These are phyloP conservation scores for Aradophagus sp. DNA, from an alignment of 1,140 invertebrate genomes.

Conservation along the genomic window DNA sequence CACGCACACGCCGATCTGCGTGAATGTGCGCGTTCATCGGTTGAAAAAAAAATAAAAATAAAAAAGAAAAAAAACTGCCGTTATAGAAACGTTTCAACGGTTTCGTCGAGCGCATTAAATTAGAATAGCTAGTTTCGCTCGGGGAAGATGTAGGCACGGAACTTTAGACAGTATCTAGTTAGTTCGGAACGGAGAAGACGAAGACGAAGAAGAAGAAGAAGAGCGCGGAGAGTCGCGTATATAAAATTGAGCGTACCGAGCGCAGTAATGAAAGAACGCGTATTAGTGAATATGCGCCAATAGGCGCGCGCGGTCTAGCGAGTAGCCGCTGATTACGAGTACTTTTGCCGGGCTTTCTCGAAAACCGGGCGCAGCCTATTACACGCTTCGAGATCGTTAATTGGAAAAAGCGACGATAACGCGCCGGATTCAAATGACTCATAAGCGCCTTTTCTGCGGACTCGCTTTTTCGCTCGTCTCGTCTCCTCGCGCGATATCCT, in stretches of 20 bases:
- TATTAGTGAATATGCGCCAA: conserved; percentile 42
- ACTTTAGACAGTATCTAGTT: conserved; percentile 57
- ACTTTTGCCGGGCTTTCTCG: conserved; percentile 26
- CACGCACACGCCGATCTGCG: conserved; percentile 33
- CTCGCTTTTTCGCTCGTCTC: neutral
- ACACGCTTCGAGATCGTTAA: conserved; percentile 37
- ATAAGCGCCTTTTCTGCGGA: conserved; percentile 5
- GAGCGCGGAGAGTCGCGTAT: conserved; percentile 47
- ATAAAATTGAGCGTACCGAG: conserved; percentile 49
- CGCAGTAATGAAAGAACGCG: conserved; percentile 35
- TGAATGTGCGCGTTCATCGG: conserved; percentile 49
- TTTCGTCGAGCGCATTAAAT: conserved; percentile 56
- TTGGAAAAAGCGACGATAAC: conserved; percentile 37
- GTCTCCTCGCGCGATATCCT: conserved; percentile 10
- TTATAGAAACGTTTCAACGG: conserved; percentile 59
- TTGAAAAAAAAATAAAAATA: too few relatives aligned
- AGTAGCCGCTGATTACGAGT: conserved; percentile 45
- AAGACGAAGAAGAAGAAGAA: conserved; percentile 39
- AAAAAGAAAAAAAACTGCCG: conserved; percentile 59
- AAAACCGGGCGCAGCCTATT: conserved; percentile 32
- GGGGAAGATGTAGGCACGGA: conserved; percentile 51
- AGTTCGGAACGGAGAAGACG: conserved; percentile 44
- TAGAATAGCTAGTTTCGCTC: conserved; percentile 57
- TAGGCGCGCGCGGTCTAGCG: conserved; percentile 30
- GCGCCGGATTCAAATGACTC: conserved; percentile 36